Conservation (phyloP, 2,888 invertebrate species). For the Papilio gigon region DNA sequence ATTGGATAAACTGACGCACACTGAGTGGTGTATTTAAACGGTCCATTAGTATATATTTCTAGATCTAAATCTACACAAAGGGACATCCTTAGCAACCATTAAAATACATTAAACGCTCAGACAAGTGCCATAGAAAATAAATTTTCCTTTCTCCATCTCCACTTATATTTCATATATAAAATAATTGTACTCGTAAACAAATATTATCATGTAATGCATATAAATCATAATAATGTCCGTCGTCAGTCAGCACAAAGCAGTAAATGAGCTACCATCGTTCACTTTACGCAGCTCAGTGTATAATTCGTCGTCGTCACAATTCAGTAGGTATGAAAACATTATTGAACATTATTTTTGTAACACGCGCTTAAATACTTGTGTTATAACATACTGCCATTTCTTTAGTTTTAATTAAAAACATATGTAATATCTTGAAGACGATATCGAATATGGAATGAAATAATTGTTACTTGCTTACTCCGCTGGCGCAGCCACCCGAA, state of each 20-base stretch:
- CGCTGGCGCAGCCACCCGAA: no score
- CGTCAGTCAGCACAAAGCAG: slow-evolving; percentile 30
- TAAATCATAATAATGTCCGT: slow-evolving; percentile 34
- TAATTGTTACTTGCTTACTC: no score
- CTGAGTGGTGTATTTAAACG: no score
- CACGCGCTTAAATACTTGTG: neutral
- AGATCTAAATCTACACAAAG: no score
- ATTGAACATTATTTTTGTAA: neutral
- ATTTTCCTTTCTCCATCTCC: neutral
- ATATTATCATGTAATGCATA: slow-evolving; percentile 18
- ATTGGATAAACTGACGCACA: no score
- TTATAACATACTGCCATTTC: neutral
- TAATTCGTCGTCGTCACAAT: slow-evolving; percentile 24
- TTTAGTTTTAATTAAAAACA: neutral
- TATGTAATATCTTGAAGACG: no score
- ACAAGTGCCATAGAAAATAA: neutral
- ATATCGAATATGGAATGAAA: no score
- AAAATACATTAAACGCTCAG: no score
- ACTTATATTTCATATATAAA: neutral
- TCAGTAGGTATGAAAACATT: slow-evolving; percentile 11
- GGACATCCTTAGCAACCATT: no score
- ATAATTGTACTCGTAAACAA: slow-evolving; percentile 25
- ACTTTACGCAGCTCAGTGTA: neutral
- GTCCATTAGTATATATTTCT: no score
- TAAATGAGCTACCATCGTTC: slow-evolving; percentile 31